Evolutionary conservation across 2,113 vertebrate genomes (phyloP), one percentile per base, ranked within the genome.

Genomic region (Poeciliopsis occidentalis): DNA sequence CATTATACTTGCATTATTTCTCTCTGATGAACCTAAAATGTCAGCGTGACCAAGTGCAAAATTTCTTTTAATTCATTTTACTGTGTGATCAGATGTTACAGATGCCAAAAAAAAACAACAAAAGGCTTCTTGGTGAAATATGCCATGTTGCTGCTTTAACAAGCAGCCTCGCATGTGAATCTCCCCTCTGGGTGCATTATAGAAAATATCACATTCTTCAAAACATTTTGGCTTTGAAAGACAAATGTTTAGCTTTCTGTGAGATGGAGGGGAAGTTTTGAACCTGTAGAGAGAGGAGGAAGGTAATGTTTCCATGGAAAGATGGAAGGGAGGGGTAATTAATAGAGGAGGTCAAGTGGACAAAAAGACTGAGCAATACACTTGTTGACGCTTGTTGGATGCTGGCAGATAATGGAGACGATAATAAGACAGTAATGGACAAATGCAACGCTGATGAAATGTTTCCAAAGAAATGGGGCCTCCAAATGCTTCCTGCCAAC

Each of bases 361-460:
- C 76, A 81, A 76, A 82, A 84, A 85, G 84, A 76, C 81, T 86
- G 64, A 81, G 63, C 72, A 29, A 32, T 61, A 54, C 10, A 34
- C 69, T 37, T 17, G 64, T 37, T 64, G 63, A 62, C 68, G 73
- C 80, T 79, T 85, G 80, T 85, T 88, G 88, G 88, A 87, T 85
- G 84, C 62, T 75, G 32, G 15, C 71, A 57, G 78, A 85, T 92
- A 92, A 92, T 91, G 87, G 89, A 70, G 70, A 85, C 88, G 76
- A 87, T 85, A 87, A 83, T 81, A 83, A 91, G 78, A 60, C 69
- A 79, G 64, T 90, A 92, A 92, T 90, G 86, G 91, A 88, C 82
- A 63, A 81, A 78, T 65, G 67, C 71, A 78, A 57, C 71, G 82
- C 73, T 79, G 69, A 70, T 66, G 74, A 89, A 86, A 81, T 79